Conservation (phyloP, 2,113 vertebrate species). For the Ameiurus melas region DNA sequence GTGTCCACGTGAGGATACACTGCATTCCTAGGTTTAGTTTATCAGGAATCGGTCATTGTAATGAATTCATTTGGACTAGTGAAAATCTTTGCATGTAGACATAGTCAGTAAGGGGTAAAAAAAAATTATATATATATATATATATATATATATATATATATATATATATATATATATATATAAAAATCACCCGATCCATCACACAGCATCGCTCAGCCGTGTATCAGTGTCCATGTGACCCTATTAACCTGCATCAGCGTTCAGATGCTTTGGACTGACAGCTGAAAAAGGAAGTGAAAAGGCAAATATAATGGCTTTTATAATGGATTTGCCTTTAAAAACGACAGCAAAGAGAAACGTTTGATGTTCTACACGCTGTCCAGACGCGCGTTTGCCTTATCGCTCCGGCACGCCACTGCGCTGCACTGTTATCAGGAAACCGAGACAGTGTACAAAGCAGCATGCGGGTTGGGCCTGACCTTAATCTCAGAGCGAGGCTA, state of each 20-base stretch:
- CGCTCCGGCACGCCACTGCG: neutral
- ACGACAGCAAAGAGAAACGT: neutral
- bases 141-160: no score
- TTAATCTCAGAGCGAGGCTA: constrained; percentile 13
- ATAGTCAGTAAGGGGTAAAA: neutral
- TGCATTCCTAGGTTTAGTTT: neutral
- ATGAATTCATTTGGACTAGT: neutral
- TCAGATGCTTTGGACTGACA: neutral
- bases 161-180: no score
- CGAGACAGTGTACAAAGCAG: constrained; percentile 18
- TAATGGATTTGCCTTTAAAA: neutral
- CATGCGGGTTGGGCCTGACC: constrained; percentile 19
- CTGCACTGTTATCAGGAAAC: constrained; percentile 25
- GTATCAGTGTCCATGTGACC: constrained; percentile 22
- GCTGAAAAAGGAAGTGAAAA: neutral
- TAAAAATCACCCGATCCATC: constrained; percentile 11
- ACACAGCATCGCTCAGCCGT: constrained; percentile 6
- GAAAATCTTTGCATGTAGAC: neutral
- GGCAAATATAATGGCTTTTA: neutral
- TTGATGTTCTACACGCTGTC: neutral
- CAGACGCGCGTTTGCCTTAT: constrained; percentile 36
- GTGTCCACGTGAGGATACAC: neutral
- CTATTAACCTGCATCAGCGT: constrained; percentile 23
- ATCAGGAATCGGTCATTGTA: neutral
- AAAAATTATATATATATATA: no score